A percentile compares a stretch with the other conserved stretches of the same genome.
Conservation (phyloP, 64 coral and sea anemone genomes). For the Porites australiensis region DNA sequence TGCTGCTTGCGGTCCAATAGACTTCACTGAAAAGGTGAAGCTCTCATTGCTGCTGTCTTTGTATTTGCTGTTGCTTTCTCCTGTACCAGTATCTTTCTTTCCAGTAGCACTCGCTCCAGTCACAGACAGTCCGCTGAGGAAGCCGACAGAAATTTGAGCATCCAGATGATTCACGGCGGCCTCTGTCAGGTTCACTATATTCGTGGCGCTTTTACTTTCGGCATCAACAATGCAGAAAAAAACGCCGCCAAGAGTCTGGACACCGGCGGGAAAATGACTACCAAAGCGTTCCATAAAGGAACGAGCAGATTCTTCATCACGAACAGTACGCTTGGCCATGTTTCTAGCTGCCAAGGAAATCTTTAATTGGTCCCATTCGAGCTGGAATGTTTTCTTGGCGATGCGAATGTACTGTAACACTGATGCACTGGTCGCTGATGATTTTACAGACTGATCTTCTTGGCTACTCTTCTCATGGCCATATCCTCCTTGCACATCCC, state of each 20-base stretch:
- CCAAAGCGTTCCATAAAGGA: constrained; percentile 37
- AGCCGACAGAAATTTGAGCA: too few relatives aligned
- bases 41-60: too few relatives aligned
- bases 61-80: too few relatives aligned
- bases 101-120: background rate
- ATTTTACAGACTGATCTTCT: background rate
- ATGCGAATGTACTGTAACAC: constrained; percentile 16
- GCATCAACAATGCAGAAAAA: constrained; percentile 22
- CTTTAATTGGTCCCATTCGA: background rate
- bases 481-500: background rate
- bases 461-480: background rate
- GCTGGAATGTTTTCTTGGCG: constrained; percentile 34
- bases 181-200: background rate
- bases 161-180: too few relatives aligned
- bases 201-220: background rate
- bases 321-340: background rate
- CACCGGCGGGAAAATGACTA: constrained; percentile 37
- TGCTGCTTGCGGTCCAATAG: background rate
- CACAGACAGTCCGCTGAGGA: background rate
- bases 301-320: background rate
- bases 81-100: too few relatives aligned
- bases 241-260: constrained; percentile 39
- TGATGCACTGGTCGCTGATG: background rate
- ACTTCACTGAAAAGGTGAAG: background rate
- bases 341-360: background rate